Evolutionary conservation across 2,113 vertebrate genomes (phyloP).

Genomic region (Onychostoma macrolepis): DNA sequence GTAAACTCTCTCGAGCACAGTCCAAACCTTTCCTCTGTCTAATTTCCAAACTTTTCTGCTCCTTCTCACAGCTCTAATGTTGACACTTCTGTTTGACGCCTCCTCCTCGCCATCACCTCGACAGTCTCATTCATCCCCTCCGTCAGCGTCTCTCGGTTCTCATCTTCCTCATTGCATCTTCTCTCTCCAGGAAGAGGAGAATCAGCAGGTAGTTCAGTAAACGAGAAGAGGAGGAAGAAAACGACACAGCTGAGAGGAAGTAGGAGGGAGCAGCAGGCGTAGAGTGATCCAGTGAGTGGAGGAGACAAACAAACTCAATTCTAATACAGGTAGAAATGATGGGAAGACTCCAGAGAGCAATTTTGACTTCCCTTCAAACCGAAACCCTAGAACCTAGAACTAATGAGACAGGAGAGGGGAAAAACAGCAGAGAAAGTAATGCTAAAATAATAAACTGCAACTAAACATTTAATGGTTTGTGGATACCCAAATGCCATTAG

Average conservation of each 20-base stretch:
- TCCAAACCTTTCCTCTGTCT: neutral
- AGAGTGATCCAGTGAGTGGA: neutral
- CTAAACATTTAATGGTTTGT: neutral
- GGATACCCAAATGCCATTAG: no score
- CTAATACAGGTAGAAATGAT: neutral
- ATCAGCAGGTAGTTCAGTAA: neutral
- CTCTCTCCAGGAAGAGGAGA: neutral
- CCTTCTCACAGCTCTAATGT: neutral
- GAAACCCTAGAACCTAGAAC: neutral
- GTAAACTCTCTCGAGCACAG: neutral
- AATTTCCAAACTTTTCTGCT: neutral
- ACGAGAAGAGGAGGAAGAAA: neutral
- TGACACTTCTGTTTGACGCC: slow-evolving; percentile 2
- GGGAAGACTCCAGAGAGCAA: neutral
- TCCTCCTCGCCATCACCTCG: neutral
- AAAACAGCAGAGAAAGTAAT: neutral
- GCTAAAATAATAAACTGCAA: neutral
- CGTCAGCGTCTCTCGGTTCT: neutral
- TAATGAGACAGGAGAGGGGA: neutral
- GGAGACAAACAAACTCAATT: neutral
- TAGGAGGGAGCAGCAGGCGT: neutral
- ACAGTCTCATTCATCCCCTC: neutral
- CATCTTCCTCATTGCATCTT: slow-evolving; percentile 30
- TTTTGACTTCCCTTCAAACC: neutral
- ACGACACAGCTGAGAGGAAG: neutral